A percentile compares a stretch with the other conserved stretches of the same genome.
phyloP scores from a whole-genome alignment of 2,113 vertebrate species.

The Naja naja region DNA sequence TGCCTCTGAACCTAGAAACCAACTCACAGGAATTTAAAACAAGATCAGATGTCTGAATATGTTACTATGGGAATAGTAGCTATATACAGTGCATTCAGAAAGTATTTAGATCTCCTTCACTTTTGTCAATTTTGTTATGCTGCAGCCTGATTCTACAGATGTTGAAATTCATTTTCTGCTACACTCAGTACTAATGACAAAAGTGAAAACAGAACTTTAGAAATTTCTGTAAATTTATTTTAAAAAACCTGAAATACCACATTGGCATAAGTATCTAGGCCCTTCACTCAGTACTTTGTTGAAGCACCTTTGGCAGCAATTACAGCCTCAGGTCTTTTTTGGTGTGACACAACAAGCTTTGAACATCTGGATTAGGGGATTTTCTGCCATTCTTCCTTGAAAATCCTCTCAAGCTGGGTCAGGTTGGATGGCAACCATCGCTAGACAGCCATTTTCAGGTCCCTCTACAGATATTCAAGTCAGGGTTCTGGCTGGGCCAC shows the following conservation, averaged over 20 bases:
- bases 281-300: not conserved
- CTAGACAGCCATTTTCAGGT: no score
- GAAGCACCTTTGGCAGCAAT: not conserved
- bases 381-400: no score
- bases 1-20: conserved; percentile 53
- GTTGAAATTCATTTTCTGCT: not conserved
- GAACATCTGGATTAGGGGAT: no score
- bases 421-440: no score
- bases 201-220: not conserved
- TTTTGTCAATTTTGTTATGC: not conserved
- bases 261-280: not conserved
- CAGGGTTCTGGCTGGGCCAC: not conserved
- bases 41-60: conserved; percentile 57
- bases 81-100: not conserved
- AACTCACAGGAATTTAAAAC: conserved; percentile 38
- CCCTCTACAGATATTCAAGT: not conserved
- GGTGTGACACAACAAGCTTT: not conserved
- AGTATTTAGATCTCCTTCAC: not conserved
- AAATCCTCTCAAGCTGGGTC: no score
- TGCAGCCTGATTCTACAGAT: not conserved
- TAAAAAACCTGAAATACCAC: no score
- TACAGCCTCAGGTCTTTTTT: not conserved
- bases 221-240: not conserved
- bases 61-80: not conserved
- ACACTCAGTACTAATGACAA: not conserved